Evolutionary conservation across 2,113 vertebrate species (phyloP), one percentile per base, ranked within the genome.

Genomic region (Bombycilla garrulus): DNA sequence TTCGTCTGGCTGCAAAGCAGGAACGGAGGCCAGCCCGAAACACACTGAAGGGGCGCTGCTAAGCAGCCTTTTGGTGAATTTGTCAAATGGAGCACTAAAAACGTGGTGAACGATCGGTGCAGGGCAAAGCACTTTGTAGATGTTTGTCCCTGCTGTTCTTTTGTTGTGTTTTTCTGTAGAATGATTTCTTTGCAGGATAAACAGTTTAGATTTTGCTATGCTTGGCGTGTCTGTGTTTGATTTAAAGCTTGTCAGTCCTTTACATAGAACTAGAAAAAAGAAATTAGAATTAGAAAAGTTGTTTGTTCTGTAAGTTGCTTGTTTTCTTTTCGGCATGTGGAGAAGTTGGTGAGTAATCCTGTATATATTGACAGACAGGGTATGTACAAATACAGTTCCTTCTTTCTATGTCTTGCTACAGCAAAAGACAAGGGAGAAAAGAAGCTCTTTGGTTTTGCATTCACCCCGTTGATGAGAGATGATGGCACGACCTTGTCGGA

Each of bases 401-500:
- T 93, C 13, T 80, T 83, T 91, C 81, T 87, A 0, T 84, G 67
- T 97, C 69, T 93, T 87, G 51, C 88, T 96, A 61, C 96, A 99
- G 99, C 99, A 94, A 99, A 99, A 97, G 99, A 99, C 96, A 99
- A 99, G 96, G 99, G 99, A 62, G 99, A 99, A 96, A 99, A 99
- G 97, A 99, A 99, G 83, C 98, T 99, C 47, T 99, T 99, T 96
- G 99, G 99, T 33, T 99, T 99, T 95, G 98, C 99, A 3, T 99
- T 99, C 97, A 99, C 99, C 56, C 99, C 99, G 2, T 76, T 99
- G 96, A 99, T 99, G 99, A 98, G 99, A 92, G 99, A 99, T n/a
- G 99, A 99, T 35, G 99, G 99, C 70, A 99, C 99, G 42, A 99
- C 99, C 11, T 98, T 99, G 86, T 99, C 99, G 0, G 99, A 99